Percentiles rank a stretch among this genome's conserved stretches.
These are phyloP conservation scores for Penaeus chinensis DNA, from an alignment of 1,140 invertebrate genomes.

Conservation along the genomic window DNA sequence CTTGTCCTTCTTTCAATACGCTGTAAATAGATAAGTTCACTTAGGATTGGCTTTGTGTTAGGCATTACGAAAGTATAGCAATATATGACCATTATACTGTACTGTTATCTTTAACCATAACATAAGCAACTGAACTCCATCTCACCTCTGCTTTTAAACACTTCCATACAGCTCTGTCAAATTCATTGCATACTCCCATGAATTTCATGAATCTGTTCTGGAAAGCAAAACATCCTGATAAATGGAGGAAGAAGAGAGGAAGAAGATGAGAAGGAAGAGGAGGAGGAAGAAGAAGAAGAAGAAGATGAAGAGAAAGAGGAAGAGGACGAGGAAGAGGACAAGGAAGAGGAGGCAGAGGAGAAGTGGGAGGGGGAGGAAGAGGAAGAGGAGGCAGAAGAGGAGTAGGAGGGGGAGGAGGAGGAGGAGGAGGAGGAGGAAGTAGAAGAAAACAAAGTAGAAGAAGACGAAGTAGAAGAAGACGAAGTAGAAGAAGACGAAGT, in stretches of 20 bases:
- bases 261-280: neutral
- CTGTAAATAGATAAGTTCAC: constrained; percentile 9
- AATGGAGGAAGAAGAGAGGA: neutral
- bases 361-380: neutral
- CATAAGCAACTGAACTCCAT: neutral
- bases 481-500: too few relatives aligned
- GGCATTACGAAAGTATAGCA: neutral
- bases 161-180: constrained; percentile 44
- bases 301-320: neutral
- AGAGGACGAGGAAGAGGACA: neutral
- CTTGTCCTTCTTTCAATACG: constrained; percentile 18
- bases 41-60: too few relatives aligned
- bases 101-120: neutral
- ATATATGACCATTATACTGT: neutral
- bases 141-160: constrained; percentile 54
- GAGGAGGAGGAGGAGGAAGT: neutral
- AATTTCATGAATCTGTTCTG: constrained; percentile 54
- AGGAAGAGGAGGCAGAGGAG: neutral
- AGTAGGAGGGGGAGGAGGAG: neutral
- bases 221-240: neutral
- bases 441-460: neutral
- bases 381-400: neutral
- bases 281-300: too few relatives aligned
- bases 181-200: constrained; percentile 38
- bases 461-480: too few relatives aligned